Evolutionary conservation across 2,797 vertebrate genomes (phyloP), one percentile per base, ranked within the genome.

Genomic region (Myotis daubentonii): DNA sequence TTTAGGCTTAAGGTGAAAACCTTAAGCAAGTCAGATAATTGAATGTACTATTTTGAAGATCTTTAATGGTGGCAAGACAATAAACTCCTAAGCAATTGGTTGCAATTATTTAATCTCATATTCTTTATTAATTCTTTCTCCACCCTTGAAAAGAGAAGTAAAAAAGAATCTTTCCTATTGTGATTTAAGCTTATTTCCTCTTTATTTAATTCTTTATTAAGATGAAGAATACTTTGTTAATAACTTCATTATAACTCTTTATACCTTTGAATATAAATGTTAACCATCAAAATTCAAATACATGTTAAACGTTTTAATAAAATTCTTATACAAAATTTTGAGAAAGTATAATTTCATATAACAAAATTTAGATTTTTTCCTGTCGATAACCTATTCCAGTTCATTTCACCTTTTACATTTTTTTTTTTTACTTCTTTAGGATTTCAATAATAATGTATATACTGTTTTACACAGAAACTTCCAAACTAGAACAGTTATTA

Each of bases 11-110:
- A 90, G 38, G 70, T 33, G 38, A 81, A 94, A 62, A 44, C 7
- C 36, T 92, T 51, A 76, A 94, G 41, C 28, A n/a, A 62, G 20
- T 65, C 60, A 85, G n/a, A 78, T 25, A 44, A 17, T 36, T 82
- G 47, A 95, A 17, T 72, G 20, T 36, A 7, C n/a, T 75, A 19
- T 62, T 95, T 72, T 60, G 51, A 93, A 85, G 84, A 90, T 62
- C 83, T 95, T 80, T 51, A 44, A 44, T 66, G 30, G 11, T 79
- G 72, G 53, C 7, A 33, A 95, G 65, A 62, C 30, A 90, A 55
- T 84, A 68, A 85, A 82, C 33, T 57, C 72, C n/a, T 74, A 83
- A 86, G 47, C 49, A 87, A 86, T 62, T 62, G 41, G 30, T 66
- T 94, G 22, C 22, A 90, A 8, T 68, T 55, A 92, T 95, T 66